Base-by-base conservation (phyloP, 2,113 vertebrate species). In the Scomber colias region DNA sequence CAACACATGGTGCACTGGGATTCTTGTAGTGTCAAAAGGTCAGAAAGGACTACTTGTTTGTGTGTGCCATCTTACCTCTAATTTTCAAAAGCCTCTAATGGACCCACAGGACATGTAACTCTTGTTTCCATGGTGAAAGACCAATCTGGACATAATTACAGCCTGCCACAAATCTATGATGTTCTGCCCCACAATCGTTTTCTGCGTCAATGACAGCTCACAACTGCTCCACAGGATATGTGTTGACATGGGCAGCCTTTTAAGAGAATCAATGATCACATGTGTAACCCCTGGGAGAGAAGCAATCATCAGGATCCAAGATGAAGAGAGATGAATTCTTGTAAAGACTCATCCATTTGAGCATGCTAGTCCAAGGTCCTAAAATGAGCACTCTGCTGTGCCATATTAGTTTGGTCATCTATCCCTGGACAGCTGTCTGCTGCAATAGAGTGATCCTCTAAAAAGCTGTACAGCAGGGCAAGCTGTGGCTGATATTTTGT, bases 251-350 rank as follows among this genome's bases (percentile, higher is more conserved):
- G 71, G 57, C 64, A 63, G 66, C 54, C 68, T 73, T 84, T 85
- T 45, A 60, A 77, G 54, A 65, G 66, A 87, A 83, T 86, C 83
- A 35, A 53, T 79, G 84, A 45, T 72, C 69, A 31, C 50, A 65
- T 50, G 78, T 82, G 79, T 72, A 74, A 78, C 77, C 79, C 84
- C 48, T 40, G 65, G 72, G 83, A 85, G 63, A 63, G 61, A n/a
- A 75, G 77, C 51, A 81, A 86, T 84, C 73, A 85, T 71, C 57
- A n/a, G 50, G 31, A 71, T 60, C 66, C 57, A 16, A 80, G 84
- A 83, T 56, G 77, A 86, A 87, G 77, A 80, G 50, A 80, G 83
- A 88, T 80, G 45, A 55, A 78, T 84, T 72, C 81, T 80, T 88
- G 65, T 72, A 68, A 46, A 70, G 35, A 77, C 76, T 85, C 83